Base-by-base conservation (phyloP, 2,113 vertebrate species). In the Larimichthys polyactis region DNA sequence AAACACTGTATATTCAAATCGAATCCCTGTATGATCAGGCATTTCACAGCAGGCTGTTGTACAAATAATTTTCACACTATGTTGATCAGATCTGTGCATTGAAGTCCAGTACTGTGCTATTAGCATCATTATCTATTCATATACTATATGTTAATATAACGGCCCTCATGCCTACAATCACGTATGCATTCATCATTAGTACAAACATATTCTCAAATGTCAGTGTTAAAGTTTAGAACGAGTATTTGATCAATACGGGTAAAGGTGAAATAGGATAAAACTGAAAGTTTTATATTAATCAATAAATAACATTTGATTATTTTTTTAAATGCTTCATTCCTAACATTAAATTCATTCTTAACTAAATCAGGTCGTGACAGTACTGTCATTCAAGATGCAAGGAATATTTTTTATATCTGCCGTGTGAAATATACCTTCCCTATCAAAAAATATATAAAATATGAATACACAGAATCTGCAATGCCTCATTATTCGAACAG, bases 181-280 rank as follows among this genome's bases (percentile, higher is more conserved):
- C 29, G 29, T 22, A 49, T 66, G 48, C 46, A 51, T 6, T 1
- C 27, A 63, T 59, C 6, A 62, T 76, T 32, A 58, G 51, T 24
- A 66, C 46, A 72, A 84, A 74, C 44, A 17, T 71, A 71, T 70
- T 59, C 17, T 20, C 52, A 67, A 67, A 52, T 67, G 36, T 71
- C 54, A 71, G 52, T 32, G 40, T 16, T 40, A 51, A 48, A 51
- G 32, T 71, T 71, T n/a, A 48, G 16, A 44, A 6, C 0, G 2
- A 15, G 51, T 14, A 22, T 79, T 63, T 22, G 27, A n/a, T 54
- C 36, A 8, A 40, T 40, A 40, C 36, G 8, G 36, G 36, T 8
- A 40, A 40, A 8, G 36, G 36, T 40, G 36, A 40, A 40, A 40
- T 8, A 9, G 9, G 1, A 1, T 40, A 5, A 40, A 8, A 9